Conservation (phyloP, 1,140 invertebrate genomes). For the Nomia melanderi region DNA sequence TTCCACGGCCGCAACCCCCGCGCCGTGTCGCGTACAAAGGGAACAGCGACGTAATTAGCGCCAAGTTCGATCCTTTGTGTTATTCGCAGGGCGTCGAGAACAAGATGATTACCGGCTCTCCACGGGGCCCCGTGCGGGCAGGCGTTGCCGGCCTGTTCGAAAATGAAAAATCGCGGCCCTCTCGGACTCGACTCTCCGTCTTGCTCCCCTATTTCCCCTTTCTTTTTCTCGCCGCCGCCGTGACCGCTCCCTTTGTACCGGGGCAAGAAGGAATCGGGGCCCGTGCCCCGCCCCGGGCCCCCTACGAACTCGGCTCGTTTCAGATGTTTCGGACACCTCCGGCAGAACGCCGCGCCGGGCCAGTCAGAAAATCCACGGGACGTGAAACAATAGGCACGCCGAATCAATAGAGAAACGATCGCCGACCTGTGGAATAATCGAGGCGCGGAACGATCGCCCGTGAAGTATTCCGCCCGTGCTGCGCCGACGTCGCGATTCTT, state of each 20-base stretch:
- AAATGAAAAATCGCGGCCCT: conserved; percentile 63
- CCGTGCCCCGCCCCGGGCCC: not conserved
- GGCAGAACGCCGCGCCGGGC: not conserved
- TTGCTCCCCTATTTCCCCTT: not conserved
- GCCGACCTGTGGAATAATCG: not conserved
- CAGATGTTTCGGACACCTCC: conserved; percentile 3
- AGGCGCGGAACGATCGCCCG: not conserved
- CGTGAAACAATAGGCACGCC: not conserved
- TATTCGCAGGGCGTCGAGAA: conserved; percentile 70
- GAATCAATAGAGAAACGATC: not conserved
- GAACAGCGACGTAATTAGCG: conserved; percentile 69
- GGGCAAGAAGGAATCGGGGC: not conserved
- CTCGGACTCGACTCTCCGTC: not conserved
- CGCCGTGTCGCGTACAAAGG: conserved; percentile 15
- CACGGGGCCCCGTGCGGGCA: conserved; percentile 24
- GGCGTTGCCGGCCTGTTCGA: conserved; percentile 58
- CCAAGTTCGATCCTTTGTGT: conserved; percentile 68
- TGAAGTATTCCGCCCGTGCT: not conserved
- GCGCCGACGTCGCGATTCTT: not conserved
- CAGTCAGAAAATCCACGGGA: not conserved
- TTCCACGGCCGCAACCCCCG: not conserved
- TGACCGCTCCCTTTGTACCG: not conserved
- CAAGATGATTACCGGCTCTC: conserved; percentile 70
- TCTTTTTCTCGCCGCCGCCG: not conserved
- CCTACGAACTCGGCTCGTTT: conserved; percentile 4